Conservation (phyloP, 2,113 vertebrate species). For the Siphamia tubifer region DNA sequence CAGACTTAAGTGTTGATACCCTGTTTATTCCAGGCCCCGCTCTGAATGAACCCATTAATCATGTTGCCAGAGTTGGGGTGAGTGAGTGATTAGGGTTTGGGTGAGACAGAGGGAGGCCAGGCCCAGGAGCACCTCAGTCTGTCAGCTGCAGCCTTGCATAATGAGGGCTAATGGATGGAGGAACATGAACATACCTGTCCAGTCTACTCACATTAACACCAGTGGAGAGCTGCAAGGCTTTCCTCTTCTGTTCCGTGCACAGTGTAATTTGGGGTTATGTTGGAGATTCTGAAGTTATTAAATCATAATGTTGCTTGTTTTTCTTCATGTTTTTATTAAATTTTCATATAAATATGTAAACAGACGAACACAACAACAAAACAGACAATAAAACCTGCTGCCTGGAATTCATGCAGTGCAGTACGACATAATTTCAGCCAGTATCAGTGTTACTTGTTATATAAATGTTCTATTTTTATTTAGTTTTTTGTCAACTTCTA, state of each 20-base stretch:
- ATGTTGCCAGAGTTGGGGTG: constrained; percentile 7
- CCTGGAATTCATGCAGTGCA: too few relatives aligned
- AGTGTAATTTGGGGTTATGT: not conserved
- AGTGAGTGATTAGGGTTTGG: constrained; percentile 18
- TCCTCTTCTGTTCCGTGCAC: not conserved
- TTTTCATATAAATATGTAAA: too few relatives aligned
- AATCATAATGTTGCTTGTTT: not conserved
- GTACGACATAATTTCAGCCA: too few relatives aligned
- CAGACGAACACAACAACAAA: too few relatives aligned
- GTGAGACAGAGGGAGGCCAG: constrained; percentile 9
- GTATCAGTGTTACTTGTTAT: too few relatives aligned
- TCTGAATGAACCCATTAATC: constrained; percentile 48
- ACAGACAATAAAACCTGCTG: too few relatives aligned
- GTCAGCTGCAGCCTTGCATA: constrained; percentile 29
- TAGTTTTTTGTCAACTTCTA: too few relatives aligned
- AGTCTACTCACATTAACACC: constrained; percentile 25
- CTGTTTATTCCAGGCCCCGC: constrained; percentile 7
- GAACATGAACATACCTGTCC: constrained; percentile 46
- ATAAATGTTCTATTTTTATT: too few relatives aligned
- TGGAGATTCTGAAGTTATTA: not conserved
- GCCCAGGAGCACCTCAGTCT: constrained; percentile 18
- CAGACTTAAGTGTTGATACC: constrained; percentile 11
- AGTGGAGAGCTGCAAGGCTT: not conserved
- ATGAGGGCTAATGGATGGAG: constrained; percentile 47
- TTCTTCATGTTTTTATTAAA: too few relatives aligned